Evolutionary conservation across 37 sponge, comb jelly and placozoan genomes (phyloP).

Genomic region (Cladorhizidae sp.): DNA sequence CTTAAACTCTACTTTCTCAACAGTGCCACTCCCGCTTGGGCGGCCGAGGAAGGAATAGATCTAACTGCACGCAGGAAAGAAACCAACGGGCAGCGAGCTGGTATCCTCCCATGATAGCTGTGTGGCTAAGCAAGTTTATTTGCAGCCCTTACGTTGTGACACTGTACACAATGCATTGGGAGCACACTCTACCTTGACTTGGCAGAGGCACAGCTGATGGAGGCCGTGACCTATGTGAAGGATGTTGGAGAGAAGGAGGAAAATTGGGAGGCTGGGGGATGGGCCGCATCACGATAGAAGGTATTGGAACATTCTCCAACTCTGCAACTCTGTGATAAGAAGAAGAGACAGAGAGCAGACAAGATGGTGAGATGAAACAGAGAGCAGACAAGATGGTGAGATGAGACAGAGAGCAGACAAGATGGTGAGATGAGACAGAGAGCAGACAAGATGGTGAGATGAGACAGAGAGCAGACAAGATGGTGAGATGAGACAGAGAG

Average conservation of each 20-base stretch:
- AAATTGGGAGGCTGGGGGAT: conserved; percentile 1
- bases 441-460: too few relatives aligned
- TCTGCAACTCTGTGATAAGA: not conserved
- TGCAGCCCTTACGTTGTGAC: too few relatives aligned
- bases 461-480: too few relatives aligned
- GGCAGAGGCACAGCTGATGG: conserved; percentile 20
- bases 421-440: not conserved
- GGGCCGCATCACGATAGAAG: conserved; percentile 1
- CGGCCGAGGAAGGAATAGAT: too few relatives aligned
- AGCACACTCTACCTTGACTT: conserved; percentile 8
- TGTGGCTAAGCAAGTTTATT: too few relatives aligned
- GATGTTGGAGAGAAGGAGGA: not conserved
- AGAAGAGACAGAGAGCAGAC: not conserved
- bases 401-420: not conserved
- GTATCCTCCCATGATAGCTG: too few relatives aligned
- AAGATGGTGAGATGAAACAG: not conserved
- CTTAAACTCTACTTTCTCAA: too few relatives aligned
- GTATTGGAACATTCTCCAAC: conserved; percentile 3
- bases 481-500: too few relatives aligned
- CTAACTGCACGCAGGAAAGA: too few relatives aligned
- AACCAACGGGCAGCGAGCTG: too few relatives aligned
- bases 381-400: not conserved
- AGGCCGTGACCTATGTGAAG: conserved; percentile 27
- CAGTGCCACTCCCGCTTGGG: too few relatives aligned
- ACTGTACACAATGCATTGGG: too few relatives aligned